A percentile compares a stretch with the other conserved stretches of the same genome.
These are phyloP conservation scores for Laterallus jamaicensis DNA, from an alignment of 2,113 vertebrate species.

Conservation along the genomic window DNA sequence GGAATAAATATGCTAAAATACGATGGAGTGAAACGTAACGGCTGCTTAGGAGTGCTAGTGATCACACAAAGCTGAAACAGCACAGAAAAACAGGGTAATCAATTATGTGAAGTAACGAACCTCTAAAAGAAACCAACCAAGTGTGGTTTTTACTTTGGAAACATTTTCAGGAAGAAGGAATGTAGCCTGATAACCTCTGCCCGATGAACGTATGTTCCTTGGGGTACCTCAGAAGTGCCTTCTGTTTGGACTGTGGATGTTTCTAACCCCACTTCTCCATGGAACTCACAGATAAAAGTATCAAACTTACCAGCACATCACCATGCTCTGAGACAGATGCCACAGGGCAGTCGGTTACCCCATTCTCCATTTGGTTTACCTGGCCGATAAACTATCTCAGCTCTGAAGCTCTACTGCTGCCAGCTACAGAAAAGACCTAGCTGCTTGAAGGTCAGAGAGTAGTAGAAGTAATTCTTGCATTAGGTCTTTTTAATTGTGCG, in stretches of 20 bases:
- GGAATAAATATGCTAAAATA: neutral
- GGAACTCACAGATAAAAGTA: neutral
- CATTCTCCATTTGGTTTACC: neutral
- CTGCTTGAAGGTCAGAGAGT: neutral
- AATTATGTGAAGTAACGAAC: neutral
- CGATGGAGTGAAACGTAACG: neutral
- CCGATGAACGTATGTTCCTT: neutral
- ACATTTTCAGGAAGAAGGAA: neutral
- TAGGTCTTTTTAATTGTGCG: neutral
- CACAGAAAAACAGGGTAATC: neutral
- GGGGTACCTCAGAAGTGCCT: neutral
- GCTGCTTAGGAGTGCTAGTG: neutral
- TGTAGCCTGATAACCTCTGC: neutral
- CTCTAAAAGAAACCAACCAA: neutral
- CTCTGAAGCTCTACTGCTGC: neutral
- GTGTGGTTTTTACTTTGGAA: neutral
- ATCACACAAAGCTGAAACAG: neutral
- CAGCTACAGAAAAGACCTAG: neutral
- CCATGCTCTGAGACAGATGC: neutral
- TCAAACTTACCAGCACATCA: neutral
- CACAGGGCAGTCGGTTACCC: neutral
- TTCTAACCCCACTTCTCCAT: neutral
- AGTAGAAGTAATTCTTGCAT: neutral
- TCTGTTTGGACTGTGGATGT: neutral
- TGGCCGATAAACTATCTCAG: accelerated